phyloP scores from a whole-genome alignment of 2,888 invertebrate species.

The Congeria kusceri region DNA sequence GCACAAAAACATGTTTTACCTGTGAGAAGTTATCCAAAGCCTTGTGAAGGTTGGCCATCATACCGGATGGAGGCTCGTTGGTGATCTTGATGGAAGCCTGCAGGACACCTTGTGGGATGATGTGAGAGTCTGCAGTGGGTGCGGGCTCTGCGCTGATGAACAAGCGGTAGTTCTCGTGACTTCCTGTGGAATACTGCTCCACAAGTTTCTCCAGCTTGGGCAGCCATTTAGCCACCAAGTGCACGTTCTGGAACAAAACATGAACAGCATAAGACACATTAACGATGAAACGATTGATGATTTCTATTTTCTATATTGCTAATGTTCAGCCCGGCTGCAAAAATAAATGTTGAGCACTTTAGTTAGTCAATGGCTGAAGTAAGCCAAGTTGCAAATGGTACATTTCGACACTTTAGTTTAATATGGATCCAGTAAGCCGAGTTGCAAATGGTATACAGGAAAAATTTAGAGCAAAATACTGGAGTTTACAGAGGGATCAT shows the following conservation, averaged over 20 bases:
- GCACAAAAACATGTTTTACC: constrained; percentile 76
- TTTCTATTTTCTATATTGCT: too few species aligned
- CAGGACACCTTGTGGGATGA: constrained; percentile 97
- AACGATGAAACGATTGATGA: too few species aligned
- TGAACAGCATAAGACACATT: not conserved
- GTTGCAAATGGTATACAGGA: too few species aligned
- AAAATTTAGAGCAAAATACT: too few species aligned
- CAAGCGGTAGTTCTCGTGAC: constrained; percentile 93
- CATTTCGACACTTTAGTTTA: too few species aligned
- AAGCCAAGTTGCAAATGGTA: too few species aligned
- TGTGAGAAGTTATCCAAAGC: constrained; percentile 97
- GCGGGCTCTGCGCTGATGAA: constrained; percentile 98
- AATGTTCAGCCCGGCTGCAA: too few species aligned
- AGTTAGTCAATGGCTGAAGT: too few species aligned
- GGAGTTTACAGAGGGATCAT: too few species aligned
- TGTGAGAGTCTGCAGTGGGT: constrained; percentile 93
- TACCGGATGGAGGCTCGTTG: constrained; percentile 98
- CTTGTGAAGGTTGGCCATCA: constrained; percentile 98
- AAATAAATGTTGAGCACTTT: too few species aligned
- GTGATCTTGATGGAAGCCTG: constrained; percentile 99
- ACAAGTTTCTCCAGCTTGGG: constrained; percentile 95
- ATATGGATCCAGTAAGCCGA: too few species aligned
- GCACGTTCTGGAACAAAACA: constrained; percentile 91
- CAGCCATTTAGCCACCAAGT: constrained; percentile 97
- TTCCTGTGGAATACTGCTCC: constrained; percentile 93